Evolutionary conservation across 2,113 vertebrate genomes (phyloP), one percentile per base, ranked within the genome.

Genomic region (Phaethornis superciliosus): DNA sequence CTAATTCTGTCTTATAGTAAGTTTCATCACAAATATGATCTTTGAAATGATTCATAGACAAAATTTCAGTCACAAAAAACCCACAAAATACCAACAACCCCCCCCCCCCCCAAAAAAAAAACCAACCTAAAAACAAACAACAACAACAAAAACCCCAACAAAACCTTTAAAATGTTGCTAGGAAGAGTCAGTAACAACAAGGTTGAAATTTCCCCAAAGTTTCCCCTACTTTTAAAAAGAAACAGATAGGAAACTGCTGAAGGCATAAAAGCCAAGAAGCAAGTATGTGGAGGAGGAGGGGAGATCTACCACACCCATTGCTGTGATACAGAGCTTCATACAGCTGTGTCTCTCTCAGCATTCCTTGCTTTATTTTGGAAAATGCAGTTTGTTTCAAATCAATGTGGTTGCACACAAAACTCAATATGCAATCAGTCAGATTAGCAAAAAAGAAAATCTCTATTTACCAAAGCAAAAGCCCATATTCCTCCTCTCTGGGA

Each of bases 311-410:
- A 78, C 76, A 94, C 56, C 65, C 56, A 81, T 95, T 97, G 80
- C 94, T 95, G 96, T 94, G 78, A 82, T 88, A 88, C 68, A 32
- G 26, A 95, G 85, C 76, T 96, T 95, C 92, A 85, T 94, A 95
- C 95, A 96, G 96, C 94, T 96, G 86, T 83, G 82, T 86, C 93
- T 93, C 88, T 94, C 94, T 96, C 62, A 64, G 65, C 18, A 81
- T 93, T 96, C 92, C 95, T 96, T 88, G 68, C 81, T 98, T 97
- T 97, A 95, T 95, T 97, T 97, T 90, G 94, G 91, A 97, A 97
- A 96, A 97, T 67, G 74, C 63, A 96, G 86, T 80, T 96, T 95
- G 94, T 97, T 96, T 97, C 94, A 96, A 97, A 98, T 97, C 88
- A 97, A 93, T 95, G 76, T 87, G 72, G 91, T 95, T 96, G 93